phyloP scores from a whole-genome alignment of 2,797 vertebrate genomes.

The Lacerta viridis region DNA sequence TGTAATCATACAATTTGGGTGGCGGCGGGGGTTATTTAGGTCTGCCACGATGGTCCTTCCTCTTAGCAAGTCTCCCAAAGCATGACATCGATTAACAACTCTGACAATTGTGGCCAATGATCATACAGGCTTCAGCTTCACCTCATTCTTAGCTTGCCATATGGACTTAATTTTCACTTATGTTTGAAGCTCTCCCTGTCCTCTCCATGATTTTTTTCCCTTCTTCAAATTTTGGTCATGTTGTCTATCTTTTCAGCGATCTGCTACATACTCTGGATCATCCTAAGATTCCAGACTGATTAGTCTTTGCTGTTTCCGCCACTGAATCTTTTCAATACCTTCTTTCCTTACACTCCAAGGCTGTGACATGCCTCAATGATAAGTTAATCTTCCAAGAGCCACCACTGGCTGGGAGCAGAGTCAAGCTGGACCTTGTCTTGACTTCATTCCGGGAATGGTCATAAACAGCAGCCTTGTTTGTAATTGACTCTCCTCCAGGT shows the following conservation, averaged over 20 bases:
- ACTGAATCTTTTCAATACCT: background rate
- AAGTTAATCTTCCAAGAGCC: slow-evolving; percentile 18
- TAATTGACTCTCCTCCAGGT: slow-evolving; percentile 29
- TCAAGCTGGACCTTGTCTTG: slow-evolving; percentile 25
- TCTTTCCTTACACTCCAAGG: background rate
- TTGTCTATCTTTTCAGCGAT: fast-evolving
- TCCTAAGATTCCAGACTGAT: background rate
- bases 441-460: slow-evolving; percentile 21
- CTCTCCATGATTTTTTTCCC: background rate
- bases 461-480: slow-evolving; percentile 30
- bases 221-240: background rate
- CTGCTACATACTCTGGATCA: background rate
- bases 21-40: background rate
- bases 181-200: background rate
- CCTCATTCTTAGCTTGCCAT: background rate
- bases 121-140: background rate
- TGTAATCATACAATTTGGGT: background rate
- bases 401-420: background rate
- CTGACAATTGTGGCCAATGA: background rate
- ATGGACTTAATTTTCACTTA: background rate
- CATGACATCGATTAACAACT: slow-evolving; percentile 2
- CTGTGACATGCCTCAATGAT: background rate
- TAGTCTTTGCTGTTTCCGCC: background rate
- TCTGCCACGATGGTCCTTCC: background rate
- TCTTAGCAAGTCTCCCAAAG: background rate